Evolutionary conservation across 2,888 invertebrate genomes (phyloP).

Genomic region (Congeria kusceri): DNA sequence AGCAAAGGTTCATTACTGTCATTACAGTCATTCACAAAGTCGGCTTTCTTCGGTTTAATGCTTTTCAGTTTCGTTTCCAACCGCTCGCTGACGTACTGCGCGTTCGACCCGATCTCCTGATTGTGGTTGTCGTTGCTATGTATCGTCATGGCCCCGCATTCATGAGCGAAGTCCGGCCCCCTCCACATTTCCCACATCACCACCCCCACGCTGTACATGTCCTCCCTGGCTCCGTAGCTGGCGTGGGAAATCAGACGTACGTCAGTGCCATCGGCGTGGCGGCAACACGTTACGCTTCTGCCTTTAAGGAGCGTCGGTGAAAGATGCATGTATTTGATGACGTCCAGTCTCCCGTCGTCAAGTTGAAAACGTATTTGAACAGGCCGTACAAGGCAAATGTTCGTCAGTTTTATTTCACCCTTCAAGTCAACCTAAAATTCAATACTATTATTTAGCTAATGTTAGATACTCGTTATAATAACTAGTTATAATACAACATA

Average conservation of each 20-base stretch:
- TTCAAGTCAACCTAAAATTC: constrained; percentile 61
- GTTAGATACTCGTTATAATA: too few relatives aligned
- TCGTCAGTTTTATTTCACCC: constrained; percentile 65
- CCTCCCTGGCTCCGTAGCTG: constrained; percentile 48
- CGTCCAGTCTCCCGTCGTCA: constrained; percentile 18
- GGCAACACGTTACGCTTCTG: background rate
- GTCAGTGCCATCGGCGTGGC: background rate
- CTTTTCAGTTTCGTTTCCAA: too few relatives aligned
- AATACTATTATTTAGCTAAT: too few relatives aligned
- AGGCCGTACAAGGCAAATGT: constrained; percentile 61
- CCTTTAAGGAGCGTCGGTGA: constrained; percentile 38
- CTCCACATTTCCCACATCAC: constrained; percentile 76
- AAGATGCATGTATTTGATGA: constrained; percentile 40
- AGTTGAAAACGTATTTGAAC: constrained; percentile 28
- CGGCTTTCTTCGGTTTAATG: too few relatives aligned
- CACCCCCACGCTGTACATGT: constrained; percentile 75
- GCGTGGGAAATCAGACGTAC: background rate
- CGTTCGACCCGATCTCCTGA: too few relatives aligned
- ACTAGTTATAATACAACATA: too few relatives aligned
- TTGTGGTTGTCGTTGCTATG: background rate
- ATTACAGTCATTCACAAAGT: too few relatives aligned
- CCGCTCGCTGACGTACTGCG: too few relatives aligned
- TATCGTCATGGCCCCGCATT: background rate
- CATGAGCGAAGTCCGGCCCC: constrained; percentile 33
- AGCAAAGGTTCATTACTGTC: too few relatives aligned